A percentile compares a stretch with the other conserved stretches of the same genome.
These are phyloP conservation scores for Porites evermanni DNA, from an alignment of 92 coral and sea anemone genomes.

Conservation along the genomic window DNA sequence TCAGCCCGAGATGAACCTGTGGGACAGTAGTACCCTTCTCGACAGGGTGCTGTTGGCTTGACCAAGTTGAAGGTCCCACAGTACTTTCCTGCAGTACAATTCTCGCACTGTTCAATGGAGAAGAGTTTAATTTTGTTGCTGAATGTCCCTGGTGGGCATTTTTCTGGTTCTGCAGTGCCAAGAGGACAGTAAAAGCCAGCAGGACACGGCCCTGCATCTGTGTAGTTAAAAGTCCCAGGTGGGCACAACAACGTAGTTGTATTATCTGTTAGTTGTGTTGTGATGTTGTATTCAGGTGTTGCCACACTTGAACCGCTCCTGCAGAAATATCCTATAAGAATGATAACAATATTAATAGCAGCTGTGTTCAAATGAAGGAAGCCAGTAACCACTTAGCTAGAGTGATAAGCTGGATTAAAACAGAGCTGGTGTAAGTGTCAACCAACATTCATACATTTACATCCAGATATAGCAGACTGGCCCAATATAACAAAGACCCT, in stretches of 20 bases:
- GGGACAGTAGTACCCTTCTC: constrained; percentile 95
- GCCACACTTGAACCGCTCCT: constrained; percentile 96
- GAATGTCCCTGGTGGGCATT: constrained; percentile 97
- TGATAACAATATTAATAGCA: background rate
- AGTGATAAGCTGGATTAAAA: too few relatives aligned
- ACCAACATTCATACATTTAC: too few relatives aligned
- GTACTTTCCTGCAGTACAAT: constrained; percentile 91
- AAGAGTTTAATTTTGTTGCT: constrained; percentile 79
- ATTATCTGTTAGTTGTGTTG: constrained; percentile 46
- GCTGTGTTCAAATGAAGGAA: too few relatives aligned
- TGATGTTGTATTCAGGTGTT: constrained; percentile 75
- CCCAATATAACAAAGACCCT: too few relatives aligned
- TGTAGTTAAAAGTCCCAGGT: constrained; percentile 94
- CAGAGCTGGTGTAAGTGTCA: background rate
- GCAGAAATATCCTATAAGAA: constrained; percentile 84
- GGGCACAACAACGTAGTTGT: constrained; percentile 73
- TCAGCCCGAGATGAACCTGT: constrained; percentile 84
- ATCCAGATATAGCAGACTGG: too few relatives aligned
- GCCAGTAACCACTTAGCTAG: too few relatives aligned
- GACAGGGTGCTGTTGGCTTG: constrained; percentile 79
- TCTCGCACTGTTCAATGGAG: constrained; percentile 80
- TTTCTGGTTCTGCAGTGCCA: constrained; percentile 90
- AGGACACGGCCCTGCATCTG: constrained; percentile 98
- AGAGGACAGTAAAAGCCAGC: constrained; percentile 87
- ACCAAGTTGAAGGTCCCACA: constrained; percentile 85